Evolutionary conservation across 1,140 invertebrate species (phyloP), one percentile per base, ranked within the genome.

Genomic region (Drusus annulatus): DNA sequence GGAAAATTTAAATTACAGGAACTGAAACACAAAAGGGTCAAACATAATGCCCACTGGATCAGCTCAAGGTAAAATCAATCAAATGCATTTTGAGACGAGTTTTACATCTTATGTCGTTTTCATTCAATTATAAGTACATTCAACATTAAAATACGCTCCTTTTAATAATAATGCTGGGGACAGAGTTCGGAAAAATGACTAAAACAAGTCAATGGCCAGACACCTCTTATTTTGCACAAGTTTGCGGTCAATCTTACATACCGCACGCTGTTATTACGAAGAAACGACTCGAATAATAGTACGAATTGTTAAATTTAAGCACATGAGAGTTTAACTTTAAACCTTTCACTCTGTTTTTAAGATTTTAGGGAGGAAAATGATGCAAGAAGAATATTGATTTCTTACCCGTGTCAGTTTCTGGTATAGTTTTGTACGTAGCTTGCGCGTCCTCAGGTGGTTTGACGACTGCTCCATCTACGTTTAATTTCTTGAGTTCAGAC

Each of bases 371-470:
- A 45, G 36, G 63, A 71, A 51, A 75, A 65, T 78, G 76, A 78
- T 78, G 76, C 68, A 60, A 71, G 6, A 45, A 78, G 25, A 62
- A 71, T 80, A 79, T 81, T 60, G 76, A 80, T 81, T 82, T 86
- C 87, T 87, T 88, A 90, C 91, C 90, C 87, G 89, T 86, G 85
- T 92, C 91, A 80, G 89, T 85, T 83, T 93, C 92, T 36, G 91
- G 90, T 80, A 93, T 88, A 60, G 90, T 88, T 85, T 91, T 93
- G 85, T 93, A 93, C 77, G 90, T 89, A 10, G 90, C 87, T 78
- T 87, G 85, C 54, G 87, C 86, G 76, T 88, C 88, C 77, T 87
- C 87, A 36, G 78, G 78, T 19, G 78, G 68, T 84, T 86, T 87
- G 82, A 86, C 85, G 80, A 87, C 87, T 50, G 84, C 88, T 78